Evolutionary conservation across 1,140 invertebrate genomes (phyloP).

Genomic region (Drosophila kikkawai): DNA sequence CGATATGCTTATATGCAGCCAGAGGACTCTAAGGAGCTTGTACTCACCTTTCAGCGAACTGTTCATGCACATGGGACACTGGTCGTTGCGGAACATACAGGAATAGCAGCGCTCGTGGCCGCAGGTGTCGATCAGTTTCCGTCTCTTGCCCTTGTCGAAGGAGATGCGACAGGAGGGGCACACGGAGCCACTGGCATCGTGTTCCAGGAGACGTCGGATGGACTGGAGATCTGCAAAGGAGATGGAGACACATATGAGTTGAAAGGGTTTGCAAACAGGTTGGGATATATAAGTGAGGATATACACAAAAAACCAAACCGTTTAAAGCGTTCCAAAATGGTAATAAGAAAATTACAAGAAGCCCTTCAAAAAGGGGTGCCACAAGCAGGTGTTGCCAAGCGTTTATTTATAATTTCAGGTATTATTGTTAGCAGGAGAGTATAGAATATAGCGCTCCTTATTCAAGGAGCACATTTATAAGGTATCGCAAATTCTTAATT

Average conservation of each 20-base stretch:
- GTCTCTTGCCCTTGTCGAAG: constrained; percentile 97
- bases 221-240: constrained; percentile 90
- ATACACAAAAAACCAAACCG: constrained; percentile 2
- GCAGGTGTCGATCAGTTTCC: constrained; percentile 96
- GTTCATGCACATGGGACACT: constrained; percentile 93
- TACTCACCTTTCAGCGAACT: constrained; percentile 84
- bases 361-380: constrained; percentile 18
- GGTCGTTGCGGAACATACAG: constrained; percentile 96
- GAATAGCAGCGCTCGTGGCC: constrained; percentile 97
- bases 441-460: neutral
- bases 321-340: constrained; percentile 28
- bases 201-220: constrained; percentile 85
- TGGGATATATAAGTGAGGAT: constrained; percentile 5
- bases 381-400: constrained; percentile 30
- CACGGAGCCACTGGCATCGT: constrained; percentile 86
- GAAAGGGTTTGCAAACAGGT: constrained; percentile 16
- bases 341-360: constrained; percentile 36
- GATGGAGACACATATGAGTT: constrained; percentile 40
- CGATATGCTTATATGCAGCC: constrained; percentile 1
- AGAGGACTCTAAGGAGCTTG: neutral
- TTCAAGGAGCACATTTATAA: neutral
- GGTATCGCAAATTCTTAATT: neutral
- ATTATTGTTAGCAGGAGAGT: constrained; percentile 11
- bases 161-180: constrained; percentile 95
- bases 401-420: constrained; percentile 29